Percentiles rank a stretch among this genome's conserved stretches.
phyloP scores from a whole-genome alignment of 2,888 invertebrate species.

The Pyrgus malvae region DNA sequence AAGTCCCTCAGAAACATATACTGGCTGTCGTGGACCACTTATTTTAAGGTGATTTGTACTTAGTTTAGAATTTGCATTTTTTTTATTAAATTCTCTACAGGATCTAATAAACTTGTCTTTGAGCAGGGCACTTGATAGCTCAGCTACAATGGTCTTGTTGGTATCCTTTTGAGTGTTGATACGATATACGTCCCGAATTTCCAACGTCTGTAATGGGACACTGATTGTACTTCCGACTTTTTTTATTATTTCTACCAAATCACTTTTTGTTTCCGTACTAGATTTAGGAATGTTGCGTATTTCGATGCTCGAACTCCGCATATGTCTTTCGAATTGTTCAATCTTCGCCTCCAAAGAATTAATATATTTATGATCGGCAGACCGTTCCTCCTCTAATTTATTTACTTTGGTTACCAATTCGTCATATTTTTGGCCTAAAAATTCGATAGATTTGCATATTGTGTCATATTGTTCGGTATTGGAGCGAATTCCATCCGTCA shows the following conservation, averaged over 20 bases:
- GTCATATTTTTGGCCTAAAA: constrained; percentile 16
- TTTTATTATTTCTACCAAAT: constrained; percentile 3
- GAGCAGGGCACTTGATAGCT: constrained; percentile 5
- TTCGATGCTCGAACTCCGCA: constrained; percentile 12
- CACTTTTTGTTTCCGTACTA: constrained; percentile 3
- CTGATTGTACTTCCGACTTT: background rate
- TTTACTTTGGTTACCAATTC: constrained; percentile 13
- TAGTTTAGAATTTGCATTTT: constrained; percentile 9
- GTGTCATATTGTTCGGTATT: constrained; percentile 11
- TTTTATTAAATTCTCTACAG: constrained; percentile 7
- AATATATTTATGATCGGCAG: constrained; percentile 12
- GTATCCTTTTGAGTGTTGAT: constrained; percentile 18
- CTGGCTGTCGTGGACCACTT: constrained; percentile 6
- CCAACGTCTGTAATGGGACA: constrained; percentile 2
- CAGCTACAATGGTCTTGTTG: constrained; percentile 14
- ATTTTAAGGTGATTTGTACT: constrained; percentile 10
- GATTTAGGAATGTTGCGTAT: constrained; percentile 13
- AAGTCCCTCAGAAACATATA: constrained; percentile 18
- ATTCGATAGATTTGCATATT: constrained; percentile 10
- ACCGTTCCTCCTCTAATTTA: constrained; percentile 2
- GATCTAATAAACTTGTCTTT: constrained; percentile 15
- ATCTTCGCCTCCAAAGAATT: constrained; percentile 1
- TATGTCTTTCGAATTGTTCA: constrained; percentile 3
- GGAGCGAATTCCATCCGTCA: constrained; percentile 5
- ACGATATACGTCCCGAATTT: constrained; percentile 21